These are phyloP conservation scores for Pachliopta kotzebuea DNA, from an alignment of 2,888 invertebrate genomes.

Conservation along the genomic window DNA sequence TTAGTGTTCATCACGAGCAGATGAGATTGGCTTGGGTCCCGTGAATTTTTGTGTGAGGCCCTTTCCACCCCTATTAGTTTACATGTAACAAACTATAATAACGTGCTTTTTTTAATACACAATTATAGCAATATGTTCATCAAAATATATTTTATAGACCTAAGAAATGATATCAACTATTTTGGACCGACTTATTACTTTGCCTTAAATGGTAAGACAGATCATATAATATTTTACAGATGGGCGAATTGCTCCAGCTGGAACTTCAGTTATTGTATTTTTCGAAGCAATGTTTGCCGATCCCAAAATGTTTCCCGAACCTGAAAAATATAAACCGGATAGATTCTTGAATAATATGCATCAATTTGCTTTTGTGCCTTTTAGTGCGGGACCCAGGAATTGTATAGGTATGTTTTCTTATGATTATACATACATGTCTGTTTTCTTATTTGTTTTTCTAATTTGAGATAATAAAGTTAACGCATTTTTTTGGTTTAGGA, in stretches of 20 bases:
- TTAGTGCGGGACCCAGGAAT: conserved; percentile 46
- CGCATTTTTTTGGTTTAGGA: conserved; percentile 33
- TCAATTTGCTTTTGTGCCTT: conserved; percentile 42
- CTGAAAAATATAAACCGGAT: conserved; percentile 42
- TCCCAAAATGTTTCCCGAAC: conserved; percentile 40
- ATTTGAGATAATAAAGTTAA: conserved; percentile 8
- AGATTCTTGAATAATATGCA: conserved; percentile 41
- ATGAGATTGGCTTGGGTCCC: too few relatives aligned
- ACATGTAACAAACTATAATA: not conserved
- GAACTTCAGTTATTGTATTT: conserved; percentile 41
- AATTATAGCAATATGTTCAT: too few relatives aligned
- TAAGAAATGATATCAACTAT: too few relatives aligned
- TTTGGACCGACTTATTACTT: not conserved
- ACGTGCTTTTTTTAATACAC: not conserved
- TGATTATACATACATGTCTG: not conserved
- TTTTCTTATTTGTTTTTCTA: not conserved
- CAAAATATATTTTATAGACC: too few relatives aligned
- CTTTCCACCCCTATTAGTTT: too few relatives aligned
- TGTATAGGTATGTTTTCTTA: conserved; percentile 44
- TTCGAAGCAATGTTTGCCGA: conserved; percentile 41
- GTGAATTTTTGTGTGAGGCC: too few relatives aligned
- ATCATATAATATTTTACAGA: conserved; percentile 35
- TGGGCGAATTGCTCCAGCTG: conserved; percentile 42
- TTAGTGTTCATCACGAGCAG: too few relatives aligned
- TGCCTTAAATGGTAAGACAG: not conserved